These are phyloP conservation scores for Tolmerus cingulatus DNA, from an alignment of 2,888 invertebrate species.

Conservation along the genomic window DNA sequence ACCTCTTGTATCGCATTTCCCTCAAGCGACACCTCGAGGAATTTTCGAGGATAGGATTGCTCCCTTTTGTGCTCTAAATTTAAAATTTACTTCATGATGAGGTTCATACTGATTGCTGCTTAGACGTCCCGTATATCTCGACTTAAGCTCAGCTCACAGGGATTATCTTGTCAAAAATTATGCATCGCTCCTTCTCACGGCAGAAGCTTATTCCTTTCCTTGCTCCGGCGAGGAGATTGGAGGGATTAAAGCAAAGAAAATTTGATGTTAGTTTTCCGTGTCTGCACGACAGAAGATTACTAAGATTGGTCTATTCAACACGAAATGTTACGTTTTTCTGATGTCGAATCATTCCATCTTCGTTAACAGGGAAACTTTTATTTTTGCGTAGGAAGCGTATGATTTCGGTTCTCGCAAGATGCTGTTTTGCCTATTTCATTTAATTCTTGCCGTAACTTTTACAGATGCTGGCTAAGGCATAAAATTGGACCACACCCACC, in stretches of 20 bases:
- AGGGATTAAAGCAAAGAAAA: not conserved
- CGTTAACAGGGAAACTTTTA: not conserved
- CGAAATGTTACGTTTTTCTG: not conserved
- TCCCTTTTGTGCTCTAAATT: not conserved
- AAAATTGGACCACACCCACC: not conserved
- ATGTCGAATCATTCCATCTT: not conserved
- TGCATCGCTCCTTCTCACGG: not conserved
- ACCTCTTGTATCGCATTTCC: not conserved
- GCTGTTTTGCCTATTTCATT: not conserved
- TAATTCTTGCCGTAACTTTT: not conserved
- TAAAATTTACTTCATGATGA: not conserved
- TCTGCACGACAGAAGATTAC: not conserved
- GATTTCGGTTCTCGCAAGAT: not conserved
- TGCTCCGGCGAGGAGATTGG: not conserved
- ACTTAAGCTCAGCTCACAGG: not conserved
- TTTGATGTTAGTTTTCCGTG: not conserved
- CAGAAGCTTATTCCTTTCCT: not conserved
- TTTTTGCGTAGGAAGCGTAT: not conserved
- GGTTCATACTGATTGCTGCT: not conserved
- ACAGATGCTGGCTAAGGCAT: not conserved
- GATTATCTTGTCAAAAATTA: constrained; percentile 9
- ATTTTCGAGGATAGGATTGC: not conserved
- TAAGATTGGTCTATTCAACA: not conserved
- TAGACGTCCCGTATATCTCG: not conserved
- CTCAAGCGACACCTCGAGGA: not conserved